A percentile compares a stretch with the other conserved stretches of the same genome.
Conservation (phyloP, 2,797 vertebrate genomes). For the Sorex maritimensis region DNA sequence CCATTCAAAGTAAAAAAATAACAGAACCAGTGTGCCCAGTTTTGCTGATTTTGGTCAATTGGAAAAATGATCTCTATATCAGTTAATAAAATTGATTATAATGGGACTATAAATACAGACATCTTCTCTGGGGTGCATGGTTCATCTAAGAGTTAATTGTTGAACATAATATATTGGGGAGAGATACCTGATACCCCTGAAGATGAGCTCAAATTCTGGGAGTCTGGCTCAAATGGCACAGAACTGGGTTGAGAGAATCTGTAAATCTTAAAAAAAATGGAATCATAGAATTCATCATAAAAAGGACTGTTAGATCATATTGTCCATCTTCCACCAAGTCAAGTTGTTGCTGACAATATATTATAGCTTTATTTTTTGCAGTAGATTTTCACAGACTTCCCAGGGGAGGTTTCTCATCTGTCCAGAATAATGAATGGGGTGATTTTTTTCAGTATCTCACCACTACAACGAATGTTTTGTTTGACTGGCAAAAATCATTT, state of each 20-base stretch:
- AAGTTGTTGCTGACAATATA: slow-evolving; percentile 82
- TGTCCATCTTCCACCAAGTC: slow-evolving; percentile 77
- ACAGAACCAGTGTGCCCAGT: not conserved
- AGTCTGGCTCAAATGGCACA: slow-evolving; percentile 66
- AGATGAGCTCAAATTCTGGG: slow-evolving; percentile 12
- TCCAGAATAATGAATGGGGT: slow-evolving; percentile 78
- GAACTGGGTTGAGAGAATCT: slow-evolving; percentile 76
- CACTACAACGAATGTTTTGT: slow-evolving; percentile 77
- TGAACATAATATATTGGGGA: slow-evolving; percentile 14
- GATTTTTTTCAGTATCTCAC: slow-evolving; percentile 75
- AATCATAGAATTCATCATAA: slow-evolving; percentile 82
- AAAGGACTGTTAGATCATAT: slow-evolving; percentile 81
- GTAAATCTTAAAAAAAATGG: slow-evolving; percentile 73
- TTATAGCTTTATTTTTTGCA: slow-evolving; percentile 86
- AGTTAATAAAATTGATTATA: not conserved
- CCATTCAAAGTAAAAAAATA: not conserved
- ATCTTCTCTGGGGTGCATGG: not conserved
- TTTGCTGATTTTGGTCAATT: slow-evolving; percentile 2
- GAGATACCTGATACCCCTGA: not conserved
- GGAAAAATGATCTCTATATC: not conserved
- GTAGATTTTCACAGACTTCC: slow-evolving; percentile 81
- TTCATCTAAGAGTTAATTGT: slow-evolving; percentile 52
- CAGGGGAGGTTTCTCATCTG: slow-evolving; percentile 85
- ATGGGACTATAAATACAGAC: not conserved
- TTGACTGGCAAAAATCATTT: slow-evolving; percentile 76